phyloP scores from a whole-genome alignment of 2,888 invertebrate genomes.

The Acrobasis repandana region DNA sequence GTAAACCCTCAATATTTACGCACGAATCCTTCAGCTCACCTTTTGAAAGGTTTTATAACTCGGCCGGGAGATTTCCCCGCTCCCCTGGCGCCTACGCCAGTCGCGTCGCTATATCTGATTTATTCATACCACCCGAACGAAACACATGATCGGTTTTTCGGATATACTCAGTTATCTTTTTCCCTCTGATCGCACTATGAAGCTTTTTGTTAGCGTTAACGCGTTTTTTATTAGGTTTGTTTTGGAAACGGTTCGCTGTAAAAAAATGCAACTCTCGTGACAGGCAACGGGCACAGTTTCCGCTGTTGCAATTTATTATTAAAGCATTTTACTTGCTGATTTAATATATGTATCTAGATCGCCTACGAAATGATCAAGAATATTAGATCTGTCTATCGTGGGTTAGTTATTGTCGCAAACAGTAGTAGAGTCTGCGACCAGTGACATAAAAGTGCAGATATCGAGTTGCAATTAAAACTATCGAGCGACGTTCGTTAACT shows the following conservation, averaged over 20 bases:
- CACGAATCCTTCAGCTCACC: constrained; percentile 74
- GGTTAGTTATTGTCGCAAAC: constrained; percentile 28
- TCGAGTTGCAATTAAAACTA: constrained; percentile 80
- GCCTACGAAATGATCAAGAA: not conserved
- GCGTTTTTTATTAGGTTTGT: constrained; percentile 40
- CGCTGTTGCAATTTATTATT: constrained; percentile 21
- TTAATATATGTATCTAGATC: constrained; percentile 8
- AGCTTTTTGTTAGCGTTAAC: constrained; percentile 34
- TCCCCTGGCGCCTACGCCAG: constrained; percentile 70
- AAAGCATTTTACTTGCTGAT: not conserved
- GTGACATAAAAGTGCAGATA: constrained; percentile 61
- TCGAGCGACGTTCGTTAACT: constrained; percentile 67
- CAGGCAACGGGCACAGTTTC: constrained; percentile 24
- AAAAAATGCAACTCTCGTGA: constrained; percentile 29
- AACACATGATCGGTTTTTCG: constrained; percentile 77
- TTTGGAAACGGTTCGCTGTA: constrained; percentile 31
- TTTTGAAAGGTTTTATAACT: constrained; percentile 77
- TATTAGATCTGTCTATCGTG: constrained; percentile 2
- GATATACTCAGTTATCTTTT: constrained; percentile 61
- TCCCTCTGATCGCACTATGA: constrained; percentile 44
- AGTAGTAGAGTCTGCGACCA: constrained; percentile 33
- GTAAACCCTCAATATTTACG: constrained; percentile 79
- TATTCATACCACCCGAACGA: constrained; percentile 79
- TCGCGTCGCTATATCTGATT: constrained; percentile 74
- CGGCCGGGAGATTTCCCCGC: constrained; percentile 57